These are phyloP conservation scores for Eupsilia transversa DNA, from an alignment of 2,888 invertebrate species.

Conservation along the genomic window DNA sequence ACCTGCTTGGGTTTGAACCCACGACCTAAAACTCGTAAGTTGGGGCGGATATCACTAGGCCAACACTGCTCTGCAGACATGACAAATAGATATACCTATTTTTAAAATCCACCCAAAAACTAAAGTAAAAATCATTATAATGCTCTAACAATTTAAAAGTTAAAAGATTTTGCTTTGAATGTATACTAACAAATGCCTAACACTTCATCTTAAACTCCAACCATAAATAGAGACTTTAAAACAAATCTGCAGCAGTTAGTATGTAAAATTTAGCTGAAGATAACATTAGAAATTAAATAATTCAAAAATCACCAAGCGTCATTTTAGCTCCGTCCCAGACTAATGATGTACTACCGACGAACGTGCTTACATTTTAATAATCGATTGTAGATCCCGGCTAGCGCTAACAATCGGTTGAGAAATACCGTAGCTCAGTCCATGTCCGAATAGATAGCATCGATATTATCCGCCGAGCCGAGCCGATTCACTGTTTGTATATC, in stretches of 20 bases:
- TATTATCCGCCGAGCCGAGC: slow-evolving; percentile 64
- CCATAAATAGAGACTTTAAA: background rate
- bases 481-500: slow-evolving; percentile 58
- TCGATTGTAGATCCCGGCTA: slow-evolving; percentile 79
- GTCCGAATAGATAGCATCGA: slow-evolving; percentile 72
- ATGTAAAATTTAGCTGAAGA: background rate
- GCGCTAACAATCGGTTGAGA: slow-evolving; percentile 78
- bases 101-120: background rate
- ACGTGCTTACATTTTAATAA: slow-evolving; percentile 86
- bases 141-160: background rate
- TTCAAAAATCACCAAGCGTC: slow-evolving; percentile 52
- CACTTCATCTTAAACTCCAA: background rate
- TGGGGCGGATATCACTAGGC: too few relatives aligned
- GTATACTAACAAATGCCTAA: background rate
- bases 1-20: too few relatives aligned
- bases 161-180: background rate
- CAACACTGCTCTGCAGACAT: too few relatives aligned
- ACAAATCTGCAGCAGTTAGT: background rate
- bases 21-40: too few relatives aligned
- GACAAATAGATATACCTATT: background rate
- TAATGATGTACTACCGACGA: slow-evolving; percentile 81
- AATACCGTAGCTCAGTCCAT: slow-evolving; percentile 74
- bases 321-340: slow-evolving; percentile 74
- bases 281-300: background rate
- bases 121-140: background rate